Evolutionary conservation across 2,113 vertebrate genomes (phyloP).

Genomic region (Caranx ignobilis): DNA sequence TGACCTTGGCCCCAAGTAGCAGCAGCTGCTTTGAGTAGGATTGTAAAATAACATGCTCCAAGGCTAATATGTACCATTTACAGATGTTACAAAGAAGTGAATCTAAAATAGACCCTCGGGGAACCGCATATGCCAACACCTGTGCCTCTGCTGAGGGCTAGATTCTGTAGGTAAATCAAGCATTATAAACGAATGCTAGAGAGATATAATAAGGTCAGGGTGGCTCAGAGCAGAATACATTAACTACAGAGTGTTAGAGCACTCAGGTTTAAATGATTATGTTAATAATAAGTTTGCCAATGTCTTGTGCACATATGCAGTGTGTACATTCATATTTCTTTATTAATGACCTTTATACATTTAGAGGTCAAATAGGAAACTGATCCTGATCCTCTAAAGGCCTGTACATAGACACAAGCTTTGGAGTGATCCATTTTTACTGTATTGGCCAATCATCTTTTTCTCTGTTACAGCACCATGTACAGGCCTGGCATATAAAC

Average conservation of each 20-base stretch:
- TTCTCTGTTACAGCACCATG: too few relatives aligned
- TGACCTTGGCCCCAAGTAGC: not conserved
- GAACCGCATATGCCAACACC: not conserved
- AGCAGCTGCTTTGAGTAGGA: not conserved
- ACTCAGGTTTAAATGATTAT: not conserved
- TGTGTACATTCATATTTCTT: not conserved
- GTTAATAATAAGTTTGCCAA: not conserved
- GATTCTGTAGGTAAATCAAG: not conserved
- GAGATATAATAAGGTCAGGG: not conserved
- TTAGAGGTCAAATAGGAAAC: constrained; percentile 13
- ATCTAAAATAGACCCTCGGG: not conserved
- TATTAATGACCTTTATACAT: not conserved
- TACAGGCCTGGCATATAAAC: too few relatives aligned
- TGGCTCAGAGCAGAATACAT: not conserved
- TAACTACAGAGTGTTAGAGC: not conserved
- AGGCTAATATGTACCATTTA: not conserved
- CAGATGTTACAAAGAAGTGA: constrained; percentile 1
- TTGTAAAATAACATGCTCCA: constrained; percentile 9
- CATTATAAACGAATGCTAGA: not conserved
- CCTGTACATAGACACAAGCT: too few relatives aligned
- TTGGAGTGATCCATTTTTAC: too few relatives aligned
- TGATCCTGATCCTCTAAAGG: not conserved
- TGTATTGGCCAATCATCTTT: too few relatives aligned
- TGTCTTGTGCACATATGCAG: too few relatives aligned
- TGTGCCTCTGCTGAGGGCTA: not conserved